phyloP scores from a whole-genome alignment of 2,113 vertebrate genomes.

The Sebastes fasciatus region DNA sequence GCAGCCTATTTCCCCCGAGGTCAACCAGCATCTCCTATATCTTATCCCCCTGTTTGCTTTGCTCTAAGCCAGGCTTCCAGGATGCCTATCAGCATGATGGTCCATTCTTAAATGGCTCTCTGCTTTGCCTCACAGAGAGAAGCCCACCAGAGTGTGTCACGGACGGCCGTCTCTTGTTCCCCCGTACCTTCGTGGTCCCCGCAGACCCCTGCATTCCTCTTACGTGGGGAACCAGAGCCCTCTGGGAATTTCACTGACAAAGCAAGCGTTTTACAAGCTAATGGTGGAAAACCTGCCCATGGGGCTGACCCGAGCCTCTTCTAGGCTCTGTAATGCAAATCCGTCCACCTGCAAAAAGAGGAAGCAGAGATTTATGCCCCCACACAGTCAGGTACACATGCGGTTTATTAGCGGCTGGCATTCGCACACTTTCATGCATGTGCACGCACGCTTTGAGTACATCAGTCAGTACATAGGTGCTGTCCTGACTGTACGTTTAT shows the following conservation, averaged over 20 bases:
- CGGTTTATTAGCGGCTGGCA: constrained; percentile 61
- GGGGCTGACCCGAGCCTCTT: constrained; percentile 49
- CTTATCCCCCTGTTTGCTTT: constrained; percentile 37
- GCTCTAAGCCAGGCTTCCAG: constrained; percentile 28
- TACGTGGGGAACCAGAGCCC: constrained; percentile 33
- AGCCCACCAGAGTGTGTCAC: constrained; percentile 9
- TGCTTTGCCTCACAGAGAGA: constrained; percentile 29
- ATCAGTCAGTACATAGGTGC: constrained; percentile 46
- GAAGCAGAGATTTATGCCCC: constrained; percentile 76
- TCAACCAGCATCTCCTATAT: constrained; percentile 35
- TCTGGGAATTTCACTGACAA: constrained; percentile 51
- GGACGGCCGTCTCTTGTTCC: constrained; percentile 19
- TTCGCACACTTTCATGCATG: constrained; percentile 47
- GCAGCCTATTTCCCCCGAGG: constrained; percentile 51
- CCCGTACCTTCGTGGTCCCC: constrained; percentile 21
- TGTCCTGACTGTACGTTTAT: constrained; percentile 52
- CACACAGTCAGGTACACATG: constrained; percentile 43
- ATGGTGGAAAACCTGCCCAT: constrained; percentile 58
- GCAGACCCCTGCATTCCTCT: constrained; percentile 30
- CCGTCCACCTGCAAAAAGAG: constrained; percentile 77
- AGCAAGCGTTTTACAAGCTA: constrained; percentile 58
- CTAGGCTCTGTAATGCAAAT: constrained; percentile 40
- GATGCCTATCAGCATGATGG: constrained; percentile 34
- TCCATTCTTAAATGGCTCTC: constrained; percentile 13
- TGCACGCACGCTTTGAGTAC: constrained; percentile 26